Evolutionary conservation across 2,797 vertebrate genomes (phyloP).

Genomic region (Oophaga sylvatica): DNA sequence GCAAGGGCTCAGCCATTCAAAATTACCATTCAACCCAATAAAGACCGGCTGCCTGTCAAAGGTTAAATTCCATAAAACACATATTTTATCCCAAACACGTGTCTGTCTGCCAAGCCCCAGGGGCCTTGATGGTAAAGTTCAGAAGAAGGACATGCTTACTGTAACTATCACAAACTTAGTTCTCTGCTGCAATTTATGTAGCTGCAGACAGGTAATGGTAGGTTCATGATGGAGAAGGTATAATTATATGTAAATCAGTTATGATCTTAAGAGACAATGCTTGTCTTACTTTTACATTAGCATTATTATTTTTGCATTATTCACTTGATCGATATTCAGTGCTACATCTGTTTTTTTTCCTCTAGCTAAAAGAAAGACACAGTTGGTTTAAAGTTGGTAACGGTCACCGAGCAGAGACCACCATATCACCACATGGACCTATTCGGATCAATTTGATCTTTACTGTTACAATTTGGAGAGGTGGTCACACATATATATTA

Average conservation of each 20-base stretch:
- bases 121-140: conserved; percentile 48
- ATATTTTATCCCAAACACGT: conserved; percentile 54
- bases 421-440: too few relatives aligned
- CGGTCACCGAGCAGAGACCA: too few relatives aligned
- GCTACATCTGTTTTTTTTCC: too few relatives aligned
- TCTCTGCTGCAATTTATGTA: conserved; percentile 11
- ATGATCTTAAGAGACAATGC: too few relatives aligned
- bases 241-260: neutral
- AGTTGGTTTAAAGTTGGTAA: too few relatives aligned
- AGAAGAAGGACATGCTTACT: conserved; percentile 47
- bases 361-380: too few relatives aligned
- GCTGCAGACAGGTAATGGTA: neutral
- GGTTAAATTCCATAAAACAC: conserved; percentile 56
- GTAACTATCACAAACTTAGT: conserved; percentile 22
- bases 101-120: conserved; percentile 41
- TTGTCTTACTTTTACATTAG: too few relatives aligned
- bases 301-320: too few relatives aligned
- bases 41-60: conserved; percentile 37
- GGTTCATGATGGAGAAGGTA: neutral
- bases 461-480: too few relatives aligned
- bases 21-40: conserved; percentile 39
- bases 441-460: too few relatives aligned
- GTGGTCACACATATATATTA: too few relatives aligned
- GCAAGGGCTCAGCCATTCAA: conserved; percentile 21
- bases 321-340: too few relatives aligned